A percentile compares a stretch with the other conserved stretches of the same genome.
These are phyloP conservation scores for Drosophila pandora DNA, from an alignment of 1,140 invertebrate species.

Conservation along the genomic window DNA sequence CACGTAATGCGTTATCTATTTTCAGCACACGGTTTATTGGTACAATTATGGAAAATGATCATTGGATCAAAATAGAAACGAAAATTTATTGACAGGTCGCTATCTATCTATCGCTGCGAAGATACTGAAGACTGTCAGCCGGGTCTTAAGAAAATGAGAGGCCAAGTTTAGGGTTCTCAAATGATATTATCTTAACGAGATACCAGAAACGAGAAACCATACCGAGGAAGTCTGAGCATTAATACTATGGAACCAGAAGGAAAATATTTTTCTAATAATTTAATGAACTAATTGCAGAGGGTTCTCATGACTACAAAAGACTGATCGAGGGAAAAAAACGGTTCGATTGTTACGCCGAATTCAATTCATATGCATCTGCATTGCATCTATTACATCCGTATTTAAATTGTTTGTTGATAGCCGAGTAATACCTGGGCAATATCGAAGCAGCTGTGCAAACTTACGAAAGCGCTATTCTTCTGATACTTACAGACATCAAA, in stretches of 20 bases:
- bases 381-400: constrained; percentile 43
- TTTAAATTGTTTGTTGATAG: constrained; percentile 23
- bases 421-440: neutral
- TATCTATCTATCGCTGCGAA: constrained; percentile 50
- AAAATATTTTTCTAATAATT: constrained; percentile 4
- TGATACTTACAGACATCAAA: neutral
- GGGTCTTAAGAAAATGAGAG: constrained; percentile 47
- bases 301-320: neutral
- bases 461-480: neutral
- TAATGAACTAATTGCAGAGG: neutral
- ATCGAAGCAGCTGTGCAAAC: constrained; percentile 19
- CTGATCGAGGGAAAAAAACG: constrained; percentile 4
- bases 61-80: constrained; percentile 48
- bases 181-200: constrained; percentile 25
- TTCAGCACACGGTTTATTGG: constrained; percentile 63
- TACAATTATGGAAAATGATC: constrained; percentile 73
- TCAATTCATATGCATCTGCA: constrained; percentile 7
- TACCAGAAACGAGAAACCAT: neutral
- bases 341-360: constrained; percentile 7
- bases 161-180: constrained; percentile 4
- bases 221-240: neutral
- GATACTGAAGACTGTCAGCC: constrained; percentile 43
- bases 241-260: neutral
- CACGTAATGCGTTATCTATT: constrained; percentile 62
- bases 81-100: constrained; percentile 60